Percentiles rank a stretch among this genome's conserved stretches.
Conservation (phyloP, 2,113 vertebrate species). For the Nicator chloris region DNA sequence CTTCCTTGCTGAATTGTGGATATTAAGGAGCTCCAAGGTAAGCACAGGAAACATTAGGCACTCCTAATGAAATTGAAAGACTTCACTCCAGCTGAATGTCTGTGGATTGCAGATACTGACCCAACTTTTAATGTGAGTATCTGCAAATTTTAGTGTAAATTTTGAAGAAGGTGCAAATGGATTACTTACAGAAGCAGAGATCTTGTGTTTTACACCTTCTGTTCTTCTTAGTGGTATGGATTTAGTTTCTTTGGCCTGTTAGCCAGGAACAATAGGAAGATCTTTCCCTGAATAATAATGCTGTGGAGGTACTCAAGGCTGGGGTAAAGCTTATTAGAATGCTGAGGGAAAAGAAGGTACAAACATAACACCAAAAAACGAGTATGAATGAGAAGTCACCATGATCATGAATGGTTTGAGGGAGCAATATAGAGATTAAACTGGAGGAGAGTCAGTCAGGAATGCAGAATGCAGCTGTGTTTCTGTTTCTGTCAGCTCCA, state of each 20-base stretch:
- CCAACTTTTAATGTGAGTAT: neutral
- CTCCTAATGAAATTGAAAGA: neutral
- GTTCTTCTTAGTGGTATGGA: neutral
- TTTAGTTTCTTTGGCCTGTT: neutral
- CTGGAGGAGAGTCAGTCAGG: neutral
- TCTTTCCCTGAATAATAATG: neutral
- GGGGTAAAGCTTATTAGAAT: neutral
- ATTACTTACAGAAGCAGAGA: neutral
- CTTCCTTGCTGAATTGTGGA: neutral
- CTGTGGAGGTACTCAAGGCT: neutral
- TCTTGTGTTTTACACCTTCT: neutral
- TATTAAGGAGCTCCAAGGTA: neutral
- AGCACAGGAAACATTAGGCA: neutral
- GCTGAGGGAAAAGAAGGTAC: neutral
- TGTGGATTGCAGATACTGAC: neutral
- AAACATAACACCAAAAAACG: neutral
- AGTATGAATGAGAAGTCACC: neutral
- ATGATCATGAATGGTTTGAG: fast-evolving
- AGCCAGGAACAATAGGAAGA: neutral
- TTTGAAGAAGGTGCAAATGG: neutral
- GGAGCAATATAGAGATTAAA: neutral
- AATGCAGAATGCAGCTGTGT: neutral
- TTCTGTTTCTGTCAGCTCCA: neutral
- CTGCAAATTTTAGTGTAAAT: neutral
- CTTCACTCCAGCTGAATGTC: neutral